Evolutionary conservation across 2,797 vertebrate genomes (phyloP).

Genomic region (Protosalanx chinensis): DNA sequence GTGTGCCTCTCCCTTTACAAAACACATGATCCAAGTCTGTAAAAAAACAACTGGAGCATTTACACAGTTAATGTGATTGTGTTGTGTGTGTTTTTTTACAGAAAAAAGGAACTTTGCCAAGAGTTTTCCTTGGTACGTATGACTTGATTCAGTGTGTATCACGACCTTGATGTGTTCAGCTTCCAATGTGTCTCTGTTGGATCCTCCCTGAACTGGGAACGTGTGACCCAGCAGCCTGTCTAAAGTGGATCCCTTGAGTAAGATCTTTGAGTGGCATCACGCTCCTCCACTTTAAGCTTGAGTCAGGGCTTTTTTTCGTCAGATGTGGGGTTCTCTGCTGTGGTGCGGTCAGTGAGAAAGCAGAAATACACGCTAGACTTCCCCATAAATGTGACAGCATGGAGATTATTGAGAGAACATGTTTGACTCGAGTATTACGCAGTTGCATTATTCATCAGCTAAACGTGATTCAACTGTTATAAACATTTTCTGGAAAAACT

Average conservation of each 20-base stretch:
- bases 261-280: not conserved
- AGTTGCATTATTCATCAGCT: too few species aligned
- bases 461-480: not conserved
- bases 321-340: not conserved
- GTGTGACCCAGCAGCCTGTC: not conserved
- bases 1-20: not conserved
- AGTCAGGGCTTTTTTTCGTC: not conserved
- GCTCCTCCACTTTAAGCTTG: not conserved
- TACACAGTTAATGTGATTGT: not conserved
- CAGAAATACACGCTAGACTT: not conserved
- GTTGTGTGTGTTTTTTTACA: not conserved
- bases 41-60: not conserved
- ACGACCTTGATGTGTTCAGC: not conserved
- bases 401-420: not conserved
- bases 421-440: not conserved
- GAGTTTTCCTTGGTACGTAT: not conserved
- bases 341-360: not conserved
- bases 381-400: not conserved
- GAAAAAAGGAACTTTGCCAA: not conserved
- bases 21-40: not conserved
- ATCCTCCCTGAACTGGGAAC: too few species aligned
- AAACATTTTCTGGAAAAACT: not conserved
- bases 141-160: not conserved
- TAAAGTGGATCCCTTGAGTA: not conserved
- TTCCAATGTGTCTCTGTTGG: not conserved